Evolutionary conservation across 2,797 vertebrate species (phyloP).

Genomic region (Urocyon cinereoargenteus): DNA sequence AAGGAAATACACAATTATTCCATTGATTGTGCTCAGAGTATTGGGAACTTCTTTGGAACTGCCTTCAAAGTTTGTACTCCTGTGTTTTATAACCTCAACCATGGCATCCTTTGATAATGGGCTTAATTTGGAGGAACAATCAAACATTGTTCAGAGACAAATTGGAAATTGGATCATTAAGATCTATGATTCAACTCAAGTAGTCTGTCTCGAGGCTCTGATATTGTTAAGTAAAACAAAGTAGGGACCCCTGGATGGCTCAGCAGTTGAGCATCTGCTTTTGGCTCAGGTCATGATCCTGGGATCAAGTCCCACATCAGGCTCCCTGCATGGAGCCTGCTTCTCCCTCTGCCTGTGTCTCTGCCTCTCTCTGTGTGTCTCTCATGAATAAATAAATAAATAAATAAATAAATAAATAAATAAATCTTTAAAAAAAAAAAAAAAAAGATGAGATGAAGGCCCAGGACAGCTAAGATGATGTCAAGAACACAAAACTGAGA

Average conservation of each 20-base stretch:
- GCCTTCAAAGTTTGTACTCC: not conserved
- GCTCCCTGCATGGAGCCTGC: too few species aligned
- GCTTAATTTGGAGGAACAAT: not conserved
- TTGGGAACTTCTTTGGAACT: not conserved
- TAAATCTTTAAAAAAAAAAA: not conserved
- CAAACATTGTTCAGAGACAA: not conserved
- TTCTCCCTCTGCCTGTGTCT: too few species aligned
- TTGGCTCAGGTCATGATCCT: too few species aligned
- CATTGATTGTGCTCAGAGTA: not conserved
- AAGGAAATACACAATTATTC: not conserved
- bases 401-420: not conserved
- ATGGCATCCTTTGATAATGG: not conserved
- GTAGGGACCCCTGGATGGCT: too few species aligned
- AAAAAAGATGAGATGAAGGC: not conserved
- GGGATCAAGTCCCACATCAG: too few species aligned
- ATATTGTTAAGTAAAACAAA: not conserved
- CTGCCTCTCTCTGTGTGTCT: too few species aligned
- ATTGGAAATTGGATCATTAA: not conserved
- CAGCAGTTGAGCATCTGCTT: too few species aligned
- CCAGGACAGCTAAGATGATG: not conserved
- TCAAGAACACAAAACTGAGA: not conserved
- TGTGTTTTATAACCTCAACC: constrained; percentile 9
- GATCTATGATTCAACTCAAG: not conserved
- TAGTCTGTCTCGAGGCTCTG: not conserved
- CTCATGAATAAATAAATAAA: too few species aligned